phyloP scores from a whole-genome alignment of 2,888 invertebrate genomes.

The Eurytoma californica region DNA sequence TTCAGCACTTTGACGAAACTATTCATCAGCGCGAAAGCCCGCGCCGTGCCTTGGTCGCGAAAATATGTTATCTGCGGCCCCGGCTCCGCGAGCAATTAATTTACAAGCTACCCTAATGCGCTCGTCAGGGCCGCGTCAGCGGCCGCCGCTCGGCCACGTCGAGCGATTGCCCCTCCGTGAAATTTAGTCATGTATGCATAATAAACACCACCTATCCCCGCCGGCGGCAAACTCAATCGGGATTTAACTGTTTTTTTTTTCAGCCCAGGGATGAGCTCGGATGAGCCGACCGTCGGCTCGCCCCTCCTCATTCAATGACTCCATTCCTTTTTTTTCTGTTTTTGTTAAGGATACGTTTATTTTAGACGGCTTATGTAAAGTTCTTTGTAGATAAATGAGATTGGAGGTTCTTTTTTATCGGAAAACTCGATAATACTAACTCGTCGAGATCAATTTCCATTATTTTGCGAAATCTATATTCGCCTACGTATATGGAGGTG shows the following conservation, averaged over 20 bases:
- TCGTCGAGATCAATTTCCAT: no score
- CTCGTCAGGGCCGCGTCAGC: not conserved
- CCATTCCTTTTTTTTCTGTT: no score
- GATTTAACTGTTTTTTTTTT: not conserved
- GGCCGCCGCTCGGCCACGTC: not conserved
- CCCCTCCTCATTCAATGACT: no score
- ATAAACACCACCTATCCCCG: not conserved
- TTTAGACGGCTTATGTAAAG: no score
- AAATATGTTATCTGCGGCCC: constrained; percentile 41
- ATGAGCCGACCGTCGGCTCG: no score
- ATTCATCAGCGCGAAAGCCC: constrained; percentile 9
- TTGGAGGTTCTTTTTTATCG: no score
- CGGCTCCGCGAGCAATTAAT: constrained; percentile 35
- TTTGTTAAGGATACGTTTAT: no score
- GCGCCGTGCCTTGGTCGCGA: not conserved
- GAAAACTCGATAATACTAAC: no score
- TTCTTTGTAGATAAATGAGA: no score
- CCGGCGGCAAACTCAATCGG: not conserved
- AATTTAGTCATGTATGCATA: constrained; percentile 36
- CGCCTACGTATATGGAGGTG: no score
- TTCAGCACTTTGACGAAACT: constrained; percentile 37
- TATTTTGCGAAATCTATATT: no score
- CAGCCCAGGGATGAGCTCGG: no score
- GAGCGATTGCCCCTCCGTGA: constrained; percentile 22
- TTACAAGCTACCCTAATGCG: constrained; percentile 9